These are phyloP conservation scores for Pelobates cultripes DNA, from an alignment of 2,797 vertebrate species.

Conservation along the genomic window DNA sequence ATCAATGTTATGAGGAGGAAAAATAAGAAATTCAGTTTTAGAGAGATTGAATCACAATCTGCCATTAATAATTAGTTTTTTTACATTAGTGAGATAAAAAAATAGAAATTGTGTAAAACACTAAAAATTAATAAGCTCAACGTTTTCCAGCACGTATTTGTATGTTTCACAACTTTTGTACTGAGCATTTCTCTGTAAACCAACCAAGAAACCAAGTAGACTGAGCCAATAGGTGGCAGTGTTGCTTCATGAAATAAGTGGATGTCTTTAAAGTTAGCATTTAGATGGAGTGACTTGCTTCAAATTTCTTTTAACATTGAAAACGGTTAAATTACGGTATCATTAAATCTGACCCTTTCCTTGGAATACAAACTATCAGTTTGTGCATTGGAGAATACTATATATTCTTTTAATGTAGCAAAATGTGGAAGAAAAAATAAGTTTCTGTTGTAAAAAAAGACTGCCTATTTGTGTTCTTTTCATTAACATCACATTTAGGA, in stretches of 20 bases:
- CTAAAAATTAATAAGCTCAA: too few relatives aligned
- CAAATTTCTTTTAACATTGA: conserved; percentile 54
- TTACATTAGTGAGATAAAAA: too few relatives aligned
- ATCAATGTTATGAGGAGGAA: too few relatives aligned
- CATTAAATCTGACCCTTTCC: conserved; percentile 66
- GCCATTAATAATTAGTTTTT: too few relatives aligned
- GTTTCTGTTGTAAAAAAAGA: conserved; percentile 4
- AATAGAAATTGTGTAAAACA: too few relatives aligned
- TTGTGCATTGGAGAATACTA: conserved; percentile 38
- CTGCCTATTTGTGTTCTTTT: background rate
- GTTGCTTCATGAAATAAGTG: conserved; percentile 57
- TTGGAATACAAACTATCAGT: conserved; percentile 56
- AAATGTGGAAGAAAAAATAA: conserved; percentile 18
- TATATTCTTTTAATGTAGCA: conserved; percentile 31
- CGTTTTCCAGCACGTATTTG: too few relatives aligned
- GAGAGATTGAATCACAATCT: too few relatives aligned
- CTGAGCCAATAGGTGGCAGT: conserved; percentile 73
- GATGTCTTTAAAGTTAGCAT: background rate
- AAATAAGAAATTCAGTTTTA: too few relatives aligned
- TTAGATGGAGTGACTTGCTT: conserved; percentile 42
- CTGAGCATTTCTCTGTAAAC: too few relatives aligned
- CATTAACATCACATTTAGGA: background rate
- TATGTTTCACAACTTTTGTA: too few relatives aligned
- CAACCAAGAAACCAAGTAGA: too few relatives aligned
- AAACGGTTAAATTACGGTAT: conserved; percentile 60